Base-by-base conservation (phyloP, 2,888 invertebrate species). In the Alentia gelatinosa region DNA sequence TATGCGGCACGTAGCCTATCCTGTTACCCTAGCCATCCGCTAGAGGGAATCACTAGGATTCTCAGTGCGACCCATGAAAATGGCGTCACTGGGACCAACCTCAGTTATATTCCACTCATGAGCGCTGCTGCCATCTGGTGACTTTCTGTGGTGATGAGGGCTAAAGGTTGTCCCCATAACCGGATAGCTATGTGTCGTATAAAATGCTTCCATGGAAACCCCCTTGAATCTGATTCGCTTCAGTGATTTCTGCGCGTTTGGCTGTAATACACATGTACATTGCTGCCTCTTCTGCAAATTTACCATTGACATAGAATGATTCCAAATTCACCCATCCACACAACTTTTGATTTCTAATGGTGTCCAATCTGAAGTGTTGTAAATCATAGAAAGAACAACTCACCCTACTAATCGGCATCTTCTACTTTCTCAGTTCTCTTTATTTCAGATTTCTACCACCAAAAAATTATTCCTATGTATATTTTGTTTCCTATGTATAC, bases 271-370 rank as follows among this genome's bases (percentile, higher is more conserved):
- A 12, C 63, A 23, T n/a, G 79, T 9, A 79, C 79, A 79, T 79
- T 79, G 79, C 79, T 79, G 79, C 79, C 79, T 33, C 79, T 79
- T 79, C 79, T 79, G 79, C 79, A 79, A 79, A 63, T 63, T 63
- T 63, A 63, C 47, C 15, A 63, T 63, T n/a, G 23, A 19, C 47
- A 47, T 12, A 47, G 47, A n/a, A n/a, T n/a, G n/a, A 47, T 19
- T 63, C 63, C 63, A 63, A 63, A 63, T 63, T 63, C 5, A 63
- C n/a, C 26, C 5, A 63, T 15, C 4, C 63, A 9, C n/a, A 12
- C 12, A 63, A 63, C 9, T 15, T 9, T 9, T 15, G 5, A 23
- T 23, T 63, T 15, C 9, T 63, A n/a, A n/a, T 23, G n/a, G 5
- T 63, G 23, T 19, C n/a, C n/a, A 15, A 63, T 63, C 63, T 63